Conservation (phyloP, 2,797 vertebrate genomes). For the Pampus argenteus region DNA sequence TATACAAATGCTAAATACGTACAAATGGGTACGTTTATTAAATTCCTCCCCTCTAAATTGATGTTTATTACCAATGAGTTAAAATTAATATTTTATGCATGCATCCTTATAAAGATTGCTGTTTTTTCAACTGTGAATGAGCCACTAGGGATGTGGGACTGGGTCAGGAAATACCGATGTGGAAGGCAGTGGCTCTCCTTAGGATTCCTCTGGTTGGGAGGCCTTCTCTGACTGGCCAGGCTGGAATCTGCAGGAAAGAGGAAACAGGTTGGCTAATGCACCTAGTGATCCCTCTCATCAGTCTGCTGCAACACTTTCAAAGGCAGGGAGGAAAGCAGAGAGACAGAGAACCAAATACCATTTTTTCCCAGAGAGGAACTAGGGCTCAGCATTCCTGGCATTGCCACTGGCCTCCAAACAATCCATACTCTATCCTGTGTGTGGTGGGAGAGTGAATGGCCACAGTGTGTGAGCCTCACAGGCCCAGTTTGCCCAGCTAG, state of each 20-base stretch:
- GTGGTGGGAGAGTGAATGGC: conserved; percentile 73
- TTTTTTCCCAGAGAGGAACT: conserved; percentile 78
- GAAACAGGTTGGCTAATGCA: conserved; percentile 71
- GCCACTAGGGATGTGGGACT: conserved; percentile 71
- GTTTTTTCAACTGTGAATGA: conserved; percentile 65
- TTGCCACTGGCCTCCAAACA: conserved; percentile 76
- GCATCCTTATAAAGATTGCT: conserved; percentile 46
- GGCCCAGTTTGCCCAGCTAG: conserved; percentile 61
- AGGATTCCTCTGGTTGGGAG: conserved; percentile 76
- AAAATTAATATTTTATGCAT: conserved; percentile 35
- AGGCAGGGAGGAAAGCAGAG: conserved; percentile 35
- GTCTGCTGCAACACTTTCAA: conserved; percentile 60
- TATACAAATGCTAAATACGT: not conserved
- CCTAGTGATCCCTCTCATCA: conserved; percentile 69
- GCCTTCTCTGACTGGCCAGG: conserved; percentile 56
- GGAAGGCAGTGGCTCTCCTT: conserved; percentile 65
- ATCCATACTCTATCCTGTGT: conserved; percentile 81
- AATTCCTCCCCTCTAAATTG: conserved; percentile 28
- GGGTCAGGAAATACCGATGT: conserved; percentile 79
- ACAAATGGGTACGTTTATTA: not conserved
- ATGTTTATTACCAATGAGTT: conserved; percentile 29
- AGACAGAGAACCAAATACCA: conserved; percentile 65
- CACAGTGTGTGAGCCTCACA: conserved; percentile 74
- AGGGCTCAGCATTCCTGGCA: conserved; percentile 80
- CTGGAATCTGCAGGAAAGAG: conserved; percentile 72